These are phyloP conservation scores for Menidia menidia DNA, from an alignment of 2,797 vertebrate species.

Conservation along the genomic window DNA sequence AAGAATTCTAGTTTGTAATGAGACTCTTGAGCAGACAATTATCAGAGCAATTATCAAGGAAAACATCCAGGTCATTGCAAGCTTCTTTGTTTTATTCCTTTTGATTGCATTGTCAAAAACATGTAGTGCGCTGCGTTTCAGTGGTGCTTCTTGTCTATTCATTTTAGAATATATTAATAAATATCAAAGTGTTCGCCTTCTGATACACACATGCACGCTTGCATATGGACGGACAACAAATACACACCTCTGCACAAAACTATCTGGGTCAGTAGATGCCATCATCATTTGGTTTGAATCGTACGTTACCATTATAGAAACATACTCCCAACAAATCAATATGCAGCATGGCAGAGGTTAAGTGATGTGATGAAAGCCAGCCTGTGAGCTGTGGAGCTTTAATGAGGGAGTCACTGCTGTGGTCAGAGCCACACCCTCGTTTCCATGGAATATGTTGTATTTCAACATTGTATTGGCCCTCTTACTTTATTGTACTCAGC, in stretches of 20 bases:
- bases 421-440: background rate
- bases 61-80: constrained; percentile 39
- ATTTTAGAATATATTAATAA: background rate
- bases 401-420: background rate
- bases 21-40: constrained; percentile 41
- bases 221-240: constrained; percentile 17
- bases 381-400: background rate
- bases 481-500: too few relatives aligned
- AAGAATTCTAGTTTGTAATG: constrained; percentile 57
- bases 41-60: constrained; percentile 49
- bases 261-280: constrained; percentile 61
- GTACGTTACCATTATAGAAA: constrained; percentile 45
- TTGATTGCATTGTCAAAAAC: constrained; percentile 9
- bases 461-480: too few relatives aligned
- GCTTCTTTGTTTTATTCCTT: constrained; percentile 9
- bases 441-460: background rate
- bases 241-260: constrained; percentile 20
- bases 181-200: background rate
- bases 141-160: background rate
- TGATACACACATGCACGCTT: background rate
- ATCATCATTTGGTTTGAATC: constrained; percentile 50
- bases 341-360: constrained; percentile 8
- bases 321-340: constrained; percentile 51
- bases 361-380: constrained; percentile 19
- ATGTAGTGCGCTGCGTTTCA: background rate